Evolutionary conservation across 1,140 invertebrate species (phyloP).

Genomic region (Vollenhovia emeryi): DNA sequence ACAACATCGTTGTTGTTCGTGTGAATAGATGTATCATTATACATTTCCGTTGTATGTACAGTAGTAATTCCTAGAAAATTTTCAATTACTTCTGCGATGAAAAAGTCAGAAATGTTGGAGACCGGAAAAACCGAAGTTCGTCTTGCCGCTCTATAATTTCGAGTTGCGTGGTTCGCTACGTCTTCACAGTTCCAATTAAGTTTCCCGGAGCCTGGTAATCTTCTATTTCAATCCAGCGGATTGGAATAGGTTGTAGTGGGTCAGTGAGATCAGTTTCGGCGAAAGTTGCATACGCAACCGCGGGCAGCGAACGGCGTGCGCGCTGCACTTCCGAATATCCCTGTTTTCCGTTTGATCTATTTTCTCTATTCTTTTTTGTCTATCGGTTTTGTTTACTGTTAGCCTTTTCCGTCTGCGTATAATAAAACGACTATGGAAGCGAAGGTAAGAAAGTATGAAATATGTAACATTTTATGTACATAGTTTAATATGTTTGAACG

Average conservation of each 20-base stretch:
- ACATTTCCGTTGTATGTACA: not conserved
- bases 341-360: not conserved
- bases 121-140: no score
- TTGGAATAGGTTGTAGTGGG: slow-evolving; percentile 40
- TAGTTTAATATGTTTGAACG: not conserved
- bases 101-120: slow-evolving; percentile 13
- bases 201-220: slow-evolving; percentile 17
- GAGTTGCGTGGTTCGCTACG: not conserved
- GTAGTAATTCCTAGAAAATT: not conserved
- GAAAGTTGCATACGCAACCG: slow-evolving; percentile 57
- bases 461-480: no score
- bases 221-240: not conserved
- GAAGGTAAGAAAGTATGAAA: not conserved
- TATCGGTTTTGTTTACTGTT: not conserved
- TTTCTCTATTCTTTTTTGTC: not conserved
- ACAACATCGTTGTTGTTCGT: no score
- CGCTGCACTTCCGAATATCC: slow-evolving; percentile 6
- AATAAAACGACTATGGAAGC: not conserved
- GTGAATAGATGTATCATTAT: not conserved
- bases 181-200: not conserved
- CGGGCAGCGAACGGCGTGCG: not conserved
- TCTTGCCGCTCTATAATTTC: not conserved
- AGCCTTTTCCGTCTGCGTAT: not conserved
- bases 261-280: slow-evolving; percentile 67
- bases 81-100: not conserved